A percentile compares a stretch with the other conserved stretches of the same genome.
Evolutionary conservation across 53 echinoderm and acorn worm genomes (phyloP).

Genomic region (Pentamera pediparva): DNA sequence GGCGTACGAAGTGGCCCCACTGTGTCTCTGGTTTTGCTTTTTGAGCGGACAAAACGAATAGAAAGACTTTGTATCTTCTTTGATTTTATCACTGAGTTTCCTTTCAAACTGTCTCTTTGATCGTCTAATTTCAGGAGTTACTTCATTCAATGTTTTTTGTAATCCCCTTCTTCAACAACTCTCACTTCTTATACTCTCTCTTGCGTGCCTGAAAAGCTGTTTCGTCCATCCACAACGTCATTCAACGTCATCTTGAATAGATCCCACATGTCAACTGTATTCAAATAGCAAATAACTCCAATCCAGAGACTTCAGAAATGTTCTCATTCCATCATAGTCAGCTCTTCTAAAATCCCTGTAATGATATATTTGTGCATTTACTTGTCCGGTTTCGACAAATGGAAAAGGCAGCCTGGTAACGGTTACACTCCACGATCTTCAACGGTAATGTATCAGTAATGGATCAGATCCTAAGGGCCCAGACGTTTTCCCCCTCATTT

Average conservation of each 20-base stretch:
- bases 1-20: neutral
- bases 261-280: neutral
- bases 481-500: too few species aligned
- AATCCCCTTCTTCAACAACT: too few species aligned
- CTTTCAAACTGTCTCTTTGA: slow-evolving; percentile 13
- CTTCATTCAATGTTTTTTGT: slow-evolving; percentile 4
- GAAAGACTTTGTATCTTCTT: slow-evolving; percentile 1
- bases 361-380: neutral
- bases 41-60: neutral
- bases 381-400: neutral
- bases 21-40: neutral
- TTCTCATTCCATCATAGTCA: neutral
- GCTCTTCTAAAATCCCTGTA: neutral
- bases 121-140: neutral
- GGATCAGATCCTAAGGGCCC: too few species aligned
- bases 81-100: neutral
- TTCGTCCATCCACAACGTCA: neutral
- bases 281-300: neutral
- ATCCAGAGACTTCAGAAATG: neutral
- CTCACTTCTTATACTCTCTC: slow-evolving; percentile 10
- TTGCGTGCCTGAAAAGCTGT: neutral
- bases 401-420: too few species aligned
- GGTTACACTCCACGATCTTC: too few species aligned
- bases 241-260: neutral
- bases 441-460: too few species aligned